phyloP scores from a whole-genome alignment of 2,797 vertebrate genomes.

The Sebastes oblongus region DNA sequence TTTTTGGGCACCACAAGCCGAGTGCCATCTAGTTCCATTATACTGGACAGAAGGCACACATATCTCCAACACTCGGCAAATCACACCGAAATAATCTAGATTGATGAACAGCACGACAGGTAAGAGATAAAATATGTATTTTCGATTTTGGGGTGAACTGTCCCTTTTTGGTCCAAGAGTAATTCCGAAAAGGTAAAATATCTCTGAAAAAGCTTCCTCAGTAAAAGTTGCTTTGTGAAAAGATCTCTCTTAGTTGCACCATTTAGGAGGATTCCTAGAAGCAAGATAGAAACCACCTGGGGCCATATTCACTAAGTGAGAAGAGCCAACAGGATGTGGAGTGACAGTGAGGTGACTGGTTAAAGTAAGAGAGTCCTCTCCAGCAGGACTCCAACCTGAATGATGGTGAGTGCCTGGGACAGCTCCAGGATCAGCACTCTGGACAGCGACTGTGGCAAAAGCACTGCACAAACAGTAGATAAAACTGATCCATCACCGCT shows the following conservation, averaged over 20 bases:
- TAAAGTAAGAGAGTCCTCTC: neutral
- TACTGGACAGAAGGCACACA: too few species aligned
- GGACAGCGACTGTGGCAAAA: slow-evolving; percentile 22
- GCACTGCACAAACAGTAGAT: neutral
- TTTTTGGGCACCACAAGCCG: too few species aligned
- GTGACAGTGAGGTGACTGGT: neutral
- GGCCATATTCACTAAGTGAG: too few species aligned
- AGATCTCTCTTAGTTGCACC: neutral
- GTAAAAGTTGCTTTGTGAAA: neutral
- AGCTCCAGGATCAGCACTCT: slow-evolving; percentile 39
- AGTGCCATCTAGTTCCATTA: neutral
- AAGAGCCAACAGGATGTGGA: neutral
- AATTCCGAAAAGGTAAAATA: neutral
- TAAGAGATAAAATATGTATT: too few species aligned
- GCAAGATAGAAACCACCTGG: too few species aligned
- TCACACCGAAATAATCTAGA: too few species aligned
- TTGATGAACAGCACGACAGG: too few species aligned
- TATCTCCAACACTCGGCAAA: too few species aligned
- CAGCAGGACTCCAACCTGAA: neutral
- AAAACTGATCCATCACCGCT: neutral
- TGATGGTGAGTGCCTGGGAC: slow-evolving; percentile 21
- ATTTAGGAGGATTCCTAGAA: neutral
- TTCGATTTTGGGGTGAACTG: neutral
- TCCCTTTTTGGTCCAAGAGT: neutral
- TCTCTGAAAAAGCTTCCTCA: neutral